These are phyloP conservation scores for Busseola fusca DNA, from an alignment of 2,888 invertebrate species.

Conservation along the genomic window DNA sequence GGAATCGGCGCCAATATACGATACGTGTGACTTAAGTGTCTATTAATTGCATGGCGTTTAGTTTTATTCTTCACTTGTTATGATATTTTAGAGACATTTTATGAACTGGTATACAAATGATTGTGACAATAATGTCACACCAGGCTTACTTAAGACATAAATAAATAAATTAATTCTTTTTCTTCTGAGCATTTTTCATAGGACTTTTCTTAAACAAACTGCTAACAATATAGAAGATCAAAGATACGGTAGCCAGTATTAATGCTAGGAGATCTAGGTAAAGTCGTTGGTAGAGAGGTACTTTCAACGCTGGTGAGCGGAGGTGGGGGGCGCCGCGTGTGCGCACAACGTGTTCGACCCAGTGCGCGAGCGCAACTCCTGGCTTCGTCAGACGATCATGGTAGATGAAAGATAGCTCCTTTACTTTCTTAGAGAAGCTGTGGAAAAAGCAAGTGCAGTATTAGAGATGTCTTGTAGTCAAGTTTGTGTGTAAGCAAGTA, in stretches of 20 bases:
- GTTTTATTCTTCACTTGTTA: background rate
- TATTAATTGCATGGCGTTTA: background rate
- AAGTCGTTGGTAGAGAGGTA: slow-evolving; percentile 74
- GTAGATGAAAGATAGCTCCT: slow-evolving; percentile 66
- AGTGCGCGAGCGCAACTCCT: slow-evolving; percentile 90
- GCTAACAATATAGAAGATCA: background rate
- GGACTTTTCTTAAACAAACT: slow-evolving; percentile 25
- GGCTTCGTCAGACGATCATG: slow-evolving; percentile 86
- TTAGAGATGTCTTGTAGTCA: background rate
- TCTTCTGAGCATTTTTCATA: slow-evolving; percentile 36
- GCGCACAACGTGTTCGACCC: slow-evolving; percentile 90
- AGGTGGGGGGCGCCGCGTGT: slow-evolving; percentile 88
- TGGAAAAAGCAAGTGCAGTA: background rate
- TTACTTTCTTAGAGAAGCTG: slow-evolving; percentile 65
- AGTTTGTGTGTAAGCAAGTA: background rate
- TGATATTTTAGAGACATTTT: background rate
- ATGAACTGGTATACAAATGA: background rate
- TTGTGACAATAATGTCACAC: too few species aligned
- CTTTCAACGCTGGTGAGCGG: slow-evolving; percentile 67
- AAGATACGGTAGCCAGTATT: slow-evolving; percentile 26
- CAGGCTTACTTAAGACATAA: background rate
- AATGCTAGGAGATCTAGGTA: slow-evolving; percentile 67
- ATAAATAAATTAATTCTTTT: slow-evolving; percentile 42
- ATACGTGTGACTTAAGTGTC: background rate
- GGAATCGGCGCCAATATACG: too few species aligned